phyloP scores from a whole-genome alignment of 2,113 vertebrate genomes.

The Lophochroa leadbeateri region DNA sequence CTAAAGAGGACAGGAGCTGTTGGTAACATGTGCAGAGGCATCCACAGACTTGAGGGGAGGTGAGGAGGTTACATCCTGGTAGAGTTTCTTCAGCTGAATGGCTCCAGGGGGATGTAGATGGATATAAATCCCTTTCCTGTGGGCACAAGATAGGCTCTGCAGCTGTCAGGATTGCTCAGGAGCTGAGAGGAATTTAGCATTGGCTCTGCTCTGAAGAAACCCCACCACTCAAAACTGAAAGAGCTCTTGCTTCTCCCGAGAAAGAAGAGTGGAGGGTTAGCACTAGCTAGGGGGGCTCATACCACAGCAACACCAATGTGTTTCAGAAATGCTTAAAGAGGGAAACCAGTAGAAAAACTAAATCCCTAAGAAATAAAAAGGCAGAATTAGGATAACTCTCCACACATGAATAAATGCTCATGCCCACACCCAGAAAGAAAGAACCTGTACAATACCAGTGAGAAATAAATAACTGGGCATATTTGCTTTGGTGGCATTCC shows the following conservation, averaged over 20 bases:
- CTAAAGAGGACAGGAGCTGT: not conserved
- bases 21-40: not conserved
- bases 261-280: not conserved
- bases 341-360: not conserved
- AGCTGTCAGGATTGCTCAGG: not conserved
- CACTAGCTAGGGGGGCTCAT: not conserved
- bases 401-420: not conserved
- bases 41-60: fast-evolving
- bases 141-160: not conserved
- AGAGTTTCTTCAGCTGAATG: not conserved
- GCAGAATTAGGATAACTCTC: not conserved
- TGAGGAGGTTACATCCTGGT: not conserved
- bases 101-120: not conserved
- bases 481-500: not conserved
- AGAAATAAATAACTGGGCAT: not conserved
- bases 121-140: not conserved
- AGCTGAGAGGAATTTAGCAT: not conserved
- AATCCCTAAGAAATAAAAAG: not conserved
- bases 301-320: too few species aligned
- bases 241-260: not conserved
- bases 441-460: not conserved
- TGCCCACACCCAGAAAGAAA: not conserved
- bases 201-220: not conserved
- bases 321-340: not conserved
- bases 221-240: not conserved